Conservation (phyloP, 2,797 vertebrate genomes). For the Zonotrichia albicollis region DNA sequence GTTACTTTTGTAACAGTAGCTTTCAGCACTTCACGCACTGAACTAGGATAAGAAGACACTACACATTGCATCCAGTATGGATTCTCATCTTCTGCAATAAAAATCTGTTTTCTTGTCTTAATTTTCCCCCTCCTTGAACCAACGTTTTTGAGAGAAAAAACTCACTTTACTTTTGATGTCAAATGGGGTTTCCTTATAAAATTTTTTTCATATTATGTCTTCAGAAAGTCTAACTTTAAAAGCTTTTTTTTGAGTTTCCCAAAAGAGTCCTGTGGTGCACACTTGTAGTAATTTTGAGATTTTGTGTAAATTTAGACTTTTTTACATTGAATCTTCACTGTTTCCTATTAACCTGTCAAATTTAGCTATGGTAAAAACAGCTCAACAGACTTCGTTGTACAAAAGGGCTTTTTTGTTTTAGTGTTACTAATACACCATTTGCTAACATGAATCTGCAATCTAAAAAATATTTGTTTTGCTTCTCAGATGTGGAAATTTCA, state of each 20-base stretch:
- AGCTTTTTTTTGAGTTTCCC: neutral
- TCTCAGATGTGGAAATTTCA: constrained; percentile 18
- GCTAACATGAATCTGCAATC: neutral
- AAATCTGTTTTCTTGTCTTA: neutral
- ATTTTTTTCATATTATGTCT: neutral
- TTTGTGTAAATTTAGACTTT: neutral
- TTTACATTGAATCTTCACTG: neutral
- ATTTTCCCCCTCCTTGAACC: neutral
- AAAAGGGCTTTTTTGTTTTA: neutral
- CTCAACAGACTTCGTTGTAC: neutral
- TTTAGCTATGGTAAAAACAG: neutral
- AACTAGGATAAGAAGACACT: neutral
- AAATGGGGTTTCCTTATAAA: neutral
- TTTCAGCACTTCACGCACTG: neutral
- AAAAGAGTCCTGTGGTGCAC: neutral
- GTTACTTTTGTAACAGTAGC: neutral
- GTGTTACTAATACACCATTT: neutral
- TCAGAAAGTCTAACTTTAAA: neutral
- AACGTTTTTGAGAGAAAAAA: neutral
- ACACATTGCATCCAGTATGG: neutral
- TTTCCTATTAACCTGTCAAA: neutral
- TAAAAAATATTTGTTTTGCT: constrained; percentile 19
- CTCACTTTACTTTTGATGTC: neutral
- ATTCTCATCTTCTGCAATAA: neutral
- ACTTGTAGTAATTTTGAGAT: neutral